Percentiles rank a stretch among this genome's conserved stretches.
Evolutionary conservation across 2,797 vertebrate genomes (phyloP).

Genomic region (Malurus leucopterus): DNA sequence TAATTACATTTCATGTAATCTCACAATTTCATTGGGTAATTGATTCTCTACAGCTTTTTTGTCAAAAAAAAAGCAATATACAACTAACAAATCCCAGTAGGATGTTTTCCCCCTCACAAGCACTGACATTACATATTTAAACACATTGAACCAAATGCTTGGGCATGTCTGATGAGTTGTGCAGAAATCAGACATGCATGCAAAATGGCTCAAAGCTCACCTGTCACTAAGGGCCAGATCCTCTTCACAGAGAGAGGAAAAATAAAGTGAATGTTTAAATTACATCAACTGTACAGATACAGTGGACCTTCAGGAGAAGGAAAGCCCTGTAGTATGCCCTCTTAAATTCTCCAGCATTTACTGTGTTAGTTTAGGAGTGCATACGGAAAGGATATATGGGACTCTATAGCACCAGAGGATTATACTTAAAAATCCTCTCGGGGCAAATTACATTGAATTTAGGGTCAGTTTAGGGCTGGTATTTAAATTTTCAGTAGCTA

Average conservation of each 20-base stretch:
- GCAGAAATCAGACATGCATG: neutral
- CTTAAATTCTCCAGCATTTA: slow-evolving; percentile 13
- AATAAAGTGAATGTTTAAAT: neutral
- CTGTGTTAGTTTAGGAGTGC: neutral
- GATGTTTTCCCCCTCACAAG: slow-evolving; percentile 1
- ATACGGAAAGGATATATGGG: neutral
- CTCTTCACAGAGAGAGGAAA: neutral
- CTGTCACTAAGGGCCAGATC: neutral
- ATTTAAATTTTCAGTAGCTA: slow-evolving; percentile 4
- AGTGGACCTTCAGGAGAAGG: neutral
- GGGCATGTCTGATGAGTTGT: neutral
- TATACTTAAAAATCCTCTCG: slow-evolving; percentile 3
- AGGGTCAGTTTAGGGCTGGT: neutral
- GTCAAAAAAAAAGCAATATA: slow-evolving; percentile 55
- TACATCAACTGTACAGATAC: neutral
- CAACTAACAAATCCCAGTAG: slow-evolving; percentile 53
- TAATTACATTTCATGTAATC: slow-evolving; percentile 63
- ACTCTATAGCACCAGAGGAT: slow-evolving; percentile 34
- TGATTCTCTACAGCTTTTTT: slow-evolving; percentile 57
- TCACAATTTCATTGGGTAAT: slow-evolving; percentile 53
- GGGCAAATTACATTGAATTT: slow-evolving; percentile 4
- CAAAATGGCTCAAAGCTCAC: neutral
- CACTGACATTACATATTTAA: slow-evolving; percentile 56
- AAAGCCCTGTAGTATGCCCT: neutral
- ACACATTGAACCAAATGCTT: slow-evolving; percentile 22